A percentile compares a stretch with the other conserved stretches of the same genome.
Conservation (phyloP, 1,140 invertebrate species). For the Thereuonema tuberculata region DNA sequence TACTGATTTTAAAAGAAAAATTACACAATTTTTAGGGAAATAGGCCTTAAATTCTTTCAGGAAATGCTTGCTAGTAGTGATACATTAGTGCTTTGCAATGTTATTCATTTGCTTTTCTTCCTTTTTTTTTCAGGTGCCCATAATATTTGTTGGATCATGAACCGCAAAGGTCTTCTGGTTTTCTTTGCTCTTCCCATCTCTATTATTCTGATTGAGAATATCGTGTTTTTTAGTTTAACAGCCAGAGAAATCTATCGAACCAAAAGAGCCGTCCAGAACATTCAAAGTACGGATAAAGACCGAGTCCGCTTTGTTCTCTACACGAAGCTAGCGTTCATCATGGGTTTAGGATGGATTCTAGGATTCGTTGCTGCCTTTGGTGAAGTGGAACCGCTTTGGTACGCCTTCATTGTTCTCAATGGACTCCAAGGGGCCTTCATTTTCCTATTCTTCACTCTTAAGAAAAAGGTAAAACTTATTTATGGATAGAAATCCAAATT, state of each 20-base stretch:
- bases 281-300: slow-evolving; percentile 19
- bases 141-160: slow-evolving; percentile 31
- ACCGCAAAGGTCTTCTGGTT: slow-evolving; percentile 23
- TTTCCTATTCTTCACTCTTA: slow-evolving; percentile 41
- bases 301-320: slow-evolving; percentile 31
- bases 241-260: slow-evolving; percentile 36
- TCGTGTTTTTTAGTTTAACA: slow-evolving; percentile 31
- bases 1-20: too few species aligned
- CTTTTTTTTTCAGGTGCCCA: too few species aligned
- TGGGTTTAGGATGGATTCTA: slow-evolving; percentile 39
- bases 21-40: too few species aligned
- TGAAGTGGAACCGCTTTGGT: slow-evolving; percentile 24
- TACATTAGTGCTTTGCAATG: too few species aligned
- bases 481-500: too few species aligned
- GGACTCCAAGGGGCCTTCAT: slow-evolving; percentile 38
- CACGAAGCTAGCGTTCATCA: slow-evolving; percentile 35
- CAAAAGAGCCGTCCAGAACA: slow-evolving; percentile 18
- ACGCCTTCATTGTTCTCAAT: slow-evolving; percentile 27
- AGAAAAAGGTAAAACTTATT: slow-evolving; percentile 25
- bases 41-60: background rate
- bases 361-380: slow-evolving; percentile 33
- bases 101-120: too few species aligned
- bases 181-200: slow-evolving; percentile 34
- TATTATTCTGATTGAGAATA: slow-evolving; percentile 29
- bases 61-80: slow-evolving; percentile 19